These are phyloP conservation scores for Herminia tarsipennalis DNA, from an alignment of 2,888 invertebrate genomes.

Conservation along the genomic window DNA sequence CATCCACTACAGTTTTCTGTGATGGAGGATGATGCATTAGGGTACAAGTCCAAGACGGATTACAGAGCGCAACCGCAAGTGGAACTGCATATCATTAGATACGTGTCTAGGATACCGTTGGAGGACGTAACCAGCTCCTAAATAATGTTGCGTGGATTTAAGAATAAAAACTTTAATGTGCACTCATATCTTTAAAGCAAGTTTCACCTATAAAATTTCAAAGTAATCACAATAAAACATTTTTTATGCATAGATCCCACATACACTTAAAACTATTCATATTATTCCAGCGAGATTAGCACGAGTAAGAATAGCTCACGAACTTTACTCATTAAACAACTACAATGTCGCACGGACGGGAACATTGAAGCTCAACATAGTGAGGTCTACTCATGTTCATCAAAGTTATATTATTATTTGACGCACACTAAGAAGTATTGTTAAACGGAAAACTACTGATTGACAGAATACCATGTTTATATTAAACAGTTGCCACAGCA, in stretches of 20 bases:
- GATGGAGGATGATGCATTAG: no score
- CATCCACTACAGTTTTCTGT: no score
- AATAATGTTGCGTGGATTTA: not conserved
- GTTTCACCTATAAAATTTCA: not conserved
- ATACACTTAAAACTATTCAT: not conserved
- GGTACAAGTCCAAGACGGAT: no score
- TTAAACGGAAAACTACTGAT: no score
- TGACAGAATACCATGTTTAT: no score
- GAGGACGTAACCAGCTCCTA: no score
- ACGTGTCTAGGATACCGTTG: no score
- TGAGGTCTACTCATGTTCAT: not conserved
- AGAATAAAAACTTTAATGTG: not conserved
- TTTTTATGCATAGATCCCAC: not conserved
- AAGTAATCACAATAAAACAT: constrained; percentile 7
- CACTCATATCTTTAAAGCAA: not conserved
- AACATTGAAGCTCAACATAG: not conserved
- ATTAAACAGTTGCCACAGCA: no score
- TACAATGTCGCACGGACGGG: constrained; percentile 9
- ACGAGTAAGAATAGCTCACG: constrained; percentile 8
- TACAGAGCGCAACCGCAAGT: no score
- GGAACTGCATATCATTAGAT: no score
- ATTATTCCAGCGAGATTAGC: constrained; percentile 1
- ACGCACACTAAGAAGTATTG: no score
- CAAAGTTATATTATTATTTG: not conserved
- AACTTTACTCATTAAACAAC: constrained; percentile 28